Evolutionary conservation across 2,888 invertebrate species (phyloP), one percentile per base, ranked within the genome.

Genomic region (Eristalis intricaria): DNA sequence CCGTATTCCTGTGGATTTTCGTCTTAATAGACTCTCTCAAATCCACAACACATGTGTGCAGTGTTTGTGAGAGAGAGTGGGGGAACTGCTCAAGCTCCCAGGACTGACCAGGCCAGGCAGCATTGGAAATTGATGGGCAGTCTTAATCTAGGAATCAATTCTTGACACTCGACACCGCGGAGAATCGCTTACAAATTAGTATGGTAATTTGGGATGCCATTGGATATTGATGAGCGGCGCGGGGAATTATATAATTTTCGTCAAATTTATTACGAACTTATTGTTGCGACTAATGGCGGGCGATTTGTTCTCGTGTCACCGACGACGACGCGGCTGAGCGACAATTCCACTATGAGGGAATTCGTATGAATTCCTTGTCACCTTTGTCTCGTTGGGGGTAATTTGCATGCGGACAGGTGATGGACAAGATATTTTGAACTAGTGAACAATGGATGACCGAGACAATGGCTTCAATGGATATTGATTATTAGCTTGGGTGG

Each of bases 101-200:
- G 50, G 50, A 50, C 19, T n/a, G 43, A 19, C n/a, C 15, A 15
- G n/a, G n/a, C 43, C 40, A 15, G 43, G 10, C 35, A 11, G 13
- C 63, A 7, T 29, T 11, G 32, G 64, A 70, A 70, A 82, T 78
- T 79, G 70, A 78, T 86, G 86, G 64, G 56, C 22, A 78, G 64
- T 58, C 73, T 69, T 85, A 77, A 73, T 68, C 77, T 64, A 82
- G 69, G 60, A 81, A 82, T 86, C 85, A 81, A 73, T 77, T 77
- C 71, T 73, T 66, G 81, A 69, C 63, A 86, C 76, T 74, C 70
- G 78, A 86, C 74, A 82, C 66, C 78, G 69, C 82, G 69, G 78
- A 82, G 71, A 86, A 86, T 86, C 66, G 82, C 63, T 82, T 75
- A 82, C 75, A 82, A 86, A 86, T 86, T 86, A 82, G 82, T 86